Evolutionary conservation across 37 sponge, comb jelly and placozoan species (phyloP).

Genomic region (Ephydatia muelleri): DNA sequence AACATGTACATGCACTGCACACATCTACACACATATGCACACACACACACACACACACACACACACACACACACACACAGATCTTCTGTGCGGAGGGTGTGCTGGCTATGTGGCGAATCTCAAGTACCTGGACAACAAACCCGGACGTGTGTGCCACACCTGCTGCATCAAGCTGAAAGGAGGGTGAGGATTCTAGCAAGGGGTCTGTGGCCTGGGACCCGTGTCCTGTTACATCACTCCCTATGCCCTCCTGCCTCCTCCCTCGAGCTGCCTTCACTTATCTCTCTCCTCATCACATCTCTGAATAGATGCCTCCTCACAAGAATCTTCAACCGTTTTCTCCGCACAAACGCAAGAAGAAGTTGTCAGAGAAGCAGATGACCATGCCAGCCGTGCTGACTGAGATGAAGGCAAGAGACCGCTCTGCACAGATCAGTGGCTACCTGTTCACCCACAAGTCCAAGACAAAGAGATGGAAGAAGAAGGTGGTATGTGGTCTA

Average conservation of each 20-base stretch:
- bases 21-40: background rate
- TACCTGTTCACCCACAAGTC: conserved; percentile 56
- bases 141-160: conserved; percentile 72
- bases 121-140: conserved; percentile 59
- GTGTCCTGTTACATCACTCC: too few species aligned
- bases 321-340: background rate
- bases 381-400: conserved; percentile 44
- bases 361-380: conserved; percentile 18
- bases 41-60: conserved; percentile 39
- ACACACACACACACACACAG: conserved; percentile 42
- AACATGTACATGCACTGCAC: background rate
- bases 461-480: conserved; percentile 71
- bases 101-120: conserved; percentile 45
- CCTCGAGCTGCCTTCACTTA: too few species aligned
- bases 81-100: background rate
- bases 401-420: conserved; percentile 78
- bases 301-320: background rate
- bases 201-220: background rate
- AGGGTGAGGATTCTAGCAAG: background rate
- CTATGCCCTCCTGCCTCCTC: too few species aligned
- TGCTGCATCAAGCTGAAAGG: conserved; percentile 55
- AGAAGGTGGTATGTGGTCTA: conserved; percentile 76
- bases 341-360: conserved; percentile 4
- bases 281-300: too few species aligned
- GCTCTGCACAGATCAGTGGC: conserved; percentile 73